Evolutionary conservation across 2,888 invertebrate species (phyloP).

Genomic region (Hyalella azteca): DNA sequence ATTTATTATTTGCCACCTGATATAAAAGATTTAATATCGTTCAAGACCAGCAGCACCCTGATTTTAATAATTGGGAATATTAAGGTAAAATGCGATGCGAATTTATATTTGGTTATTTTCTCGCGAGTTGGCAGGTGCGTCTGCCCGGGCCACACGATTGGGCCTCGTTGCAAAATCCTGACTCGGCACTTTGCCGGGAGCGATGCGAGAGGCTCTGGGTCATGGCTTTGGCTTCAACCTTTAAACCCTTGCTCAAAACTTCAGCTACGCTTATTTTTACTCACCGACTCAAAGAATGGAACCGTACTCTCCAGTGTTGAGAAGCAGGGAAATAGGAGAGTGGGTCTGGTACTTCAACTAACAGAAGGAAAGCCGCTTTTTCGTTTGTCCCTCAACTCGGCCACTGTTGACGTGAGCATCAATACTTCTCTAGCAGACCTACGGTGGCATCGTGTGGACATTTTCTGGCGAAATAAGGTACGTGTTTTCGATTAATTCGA

Average conservation of each 20-base stretch:
- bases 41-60: no score
- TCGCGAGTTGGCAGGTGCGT: constrained; percentile 70
- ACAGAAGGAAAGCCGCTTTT: constrained; percentile 81
- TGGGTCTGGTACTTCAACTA: constrained; percentile 77
- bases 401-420: constrained; percentile 61
- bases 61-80: no score
- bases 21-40: no score
- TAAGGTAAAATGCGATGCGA: no score
- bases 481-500: constrained; percentile 41
- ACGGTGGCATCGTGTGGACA: constrained; percentile 84
- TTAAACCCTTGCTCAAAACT: constrained; percentile 86
- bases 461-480: constrained; percentile 69
- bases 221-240: constrained; percentile 87
- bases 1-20: no score
- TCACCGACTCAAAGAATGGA: constrained; percentile 77
- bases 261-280: constrained; percentile 79
- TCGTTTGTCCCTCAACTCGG: constrained; percentile 85
- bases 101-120: not conserved
- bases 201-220: not conserved
- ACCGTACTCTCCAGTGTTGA: constrained; percentile 83
- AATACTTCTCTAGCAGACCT: constrained; percentile 74
- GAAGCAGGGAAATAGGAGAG: not conserved
- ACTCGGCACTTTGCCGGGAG: constrained; percentile 13
- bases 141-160: constrained; percentile 79
- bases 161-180: constrained; percentile 75